These are phyloP conservation scores for Psittacara wagleri DNA, from an alignment of 2,113 vertebrate species.

Conservation along the genomic window DNA sequence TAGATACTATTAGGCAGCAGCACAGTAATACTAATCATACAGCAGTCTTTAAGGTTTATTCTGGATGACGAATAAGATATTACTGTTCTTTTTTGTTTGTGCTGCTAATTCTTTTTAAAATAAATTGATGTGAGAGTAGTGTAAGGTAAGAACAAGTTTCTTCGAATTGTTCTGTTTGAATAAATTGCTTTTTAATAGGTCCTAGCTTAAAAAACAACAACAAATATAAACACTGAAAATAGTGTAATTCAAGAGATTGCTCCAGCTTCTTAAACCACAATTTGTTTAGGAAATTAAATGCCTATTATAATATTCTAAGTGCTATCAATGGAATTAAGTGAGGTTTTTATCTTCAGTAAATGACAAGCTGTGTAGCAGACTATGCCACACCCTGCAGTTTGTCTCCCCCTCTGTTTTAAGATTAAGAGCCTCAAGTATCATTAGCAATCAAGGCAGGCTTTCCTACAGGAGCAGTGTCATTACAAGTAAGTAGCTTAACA, in stretches of 20 bases:
- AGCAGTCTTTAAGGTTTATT: slow-evolving; percentile 21
- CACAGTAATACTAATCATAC: slow-evolving; percentile 28
- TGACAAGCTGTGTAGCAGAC: neutral
- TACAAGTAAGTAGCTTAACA: slow-evolving; percentile 64
- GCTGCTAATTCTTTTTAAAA: neutral
- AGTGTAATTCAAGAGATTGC: neutral
- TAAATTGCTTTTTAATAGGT: neutral
- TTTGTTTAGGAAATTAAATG: slow-evolving; percentile 48
- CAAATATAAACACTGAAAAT: slow-evolving; percentile 20
- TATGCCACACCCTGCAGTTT: slow-evolving; percentile 48
- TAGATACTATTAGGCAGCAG: slow-evolving; percentile 15
- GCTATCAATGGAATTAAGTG: slow-evolving; percentile 46
- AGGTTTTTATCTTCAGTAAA: slow-evolving; percentile 48
- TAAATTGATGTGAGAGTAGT: neutral
- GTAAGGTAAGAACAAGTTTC: neutral
- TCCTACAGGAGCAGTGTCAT: slow-evolving; percentile 42
- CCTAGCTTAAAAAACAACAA: neutral
- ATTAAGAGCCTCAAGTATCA: slow-evolving; percentile 59
- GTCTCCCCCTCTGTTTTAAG: slow-evolving; percentile 21
- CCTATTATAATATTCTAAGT: slow-evolving; percentile 40
- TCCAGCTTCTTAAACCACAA: neutral
- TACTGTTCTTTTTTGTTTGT: neutral
- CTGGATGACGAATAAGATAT: neutral
- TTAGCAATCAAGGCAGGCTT: slow-evolving; percentile 60
- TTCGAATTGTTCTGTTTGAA: neutral